Evolutionary conservation across 2,888 invertebrate species (phyloP).

Genomic region (Odontomyia ornata): DNA sequence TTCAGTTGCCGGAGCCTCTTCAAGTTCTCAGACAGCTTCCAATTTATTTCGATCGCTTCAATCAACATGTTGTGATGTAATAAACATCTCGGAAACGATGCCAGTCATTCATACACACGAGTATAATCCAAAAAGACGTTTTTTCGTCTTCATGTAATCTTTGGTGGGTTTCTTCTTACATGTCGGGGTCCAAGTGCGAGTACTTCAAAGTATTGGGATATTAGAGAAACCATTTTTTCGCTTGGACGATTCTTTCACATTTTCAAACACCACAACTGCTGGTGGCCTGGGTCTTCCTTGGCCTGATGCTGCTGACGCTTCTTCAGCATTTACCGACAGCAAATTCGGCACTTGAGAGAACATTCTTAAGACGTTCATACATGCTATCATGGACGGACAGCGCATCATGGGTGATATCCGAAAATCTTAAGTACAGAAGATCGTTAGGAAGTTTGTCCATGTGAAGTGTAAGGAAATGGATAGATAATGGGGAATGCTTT

Average conservation of each 20-base stretch:
- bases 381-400: background rate
- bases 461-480: background rate
- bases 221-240: conserved; percentile 17
- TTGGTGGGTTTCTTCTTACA: background rate
- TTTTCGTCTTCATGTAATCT: background rate
- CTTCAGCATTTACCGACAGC: background rate
- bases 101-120: conserved; percentile 6
- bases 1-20: background rate
- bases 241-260: conserved; percentile 11
- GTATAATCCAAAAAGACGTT: background rate
- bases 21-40: conserved; percentile 42
- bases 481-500: conserved; percentile 14
- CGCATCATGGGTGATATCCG: conserved; percentile 15
- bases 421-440: conserved; percentile 23
- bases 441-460: conserved; percentile 21
- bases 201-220: background rate
- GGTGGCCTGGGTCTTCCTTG: too few species aligned
- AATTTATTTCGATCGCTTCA: conserved; percentile 45
- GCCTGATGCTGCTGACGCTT: background rate
- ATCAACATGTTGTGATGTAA: conserved; percentile 42
- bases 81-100: conserved; percentile 27
- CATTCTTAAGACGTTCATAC: background rate
- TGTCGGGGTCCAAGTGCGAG: background rate
- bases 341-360: conserved; percentile 24
- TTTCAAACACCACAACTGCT: background rate